phyloP scores from a whole-genome alignment of 2,113 vertebrate species.

The Anhinga rufa region DNA sequence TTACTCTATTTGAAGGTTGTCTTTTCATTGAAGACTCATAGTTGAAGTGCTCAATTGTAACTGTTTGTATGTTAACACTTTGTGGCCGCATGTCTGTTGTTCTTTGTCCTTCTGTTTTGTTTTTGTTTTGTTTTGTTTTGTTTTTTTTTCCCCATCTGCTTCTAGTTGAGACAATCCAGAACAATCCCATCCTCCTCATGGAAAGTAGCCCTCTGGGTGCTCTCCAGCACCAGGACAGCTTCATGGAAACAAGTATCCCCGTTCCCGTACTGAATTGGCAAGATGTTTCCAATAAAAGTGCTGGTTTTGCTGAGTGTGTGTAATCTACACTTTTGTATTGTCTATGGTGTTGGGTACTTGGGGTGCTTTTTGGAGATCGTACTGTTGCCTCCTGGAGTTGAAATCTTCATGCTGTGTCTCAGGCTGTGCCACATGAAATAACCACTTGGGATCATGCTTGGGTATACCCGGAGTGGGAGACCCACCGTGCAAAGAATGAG shows the following conservation, averaged over 20 bases:
- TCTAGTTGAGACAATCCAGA: slow-evolving; percentile 94
- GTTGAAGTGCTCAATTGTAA: slow-evolving; percentile 49
- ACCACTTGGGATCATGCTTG: not conserved
- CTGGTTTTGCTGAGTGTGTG: slow-evolving; percentile 89
- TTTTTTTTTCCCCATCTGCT: slow-evolving; percentile 60
- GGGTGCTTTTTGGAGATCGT: slow-evolving; percentile 25
- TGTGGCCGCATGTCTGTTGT: slow-evolving; percentile 77
- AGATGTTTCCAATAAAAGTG: slow-evolving; percentile 85
- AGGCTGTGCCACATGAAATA: not conserved
- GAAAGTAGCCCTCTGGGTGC: slow-evolving; percentile 77
- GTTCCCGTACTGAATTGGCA: slow-evolving; percentile 93
- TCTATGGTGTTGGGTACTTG: slow-evolving; percentile 20
- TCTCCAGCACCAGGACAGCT: slow-evolving; percentile 81
- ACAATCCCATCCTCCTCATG: slow-evolving; percentile 90
- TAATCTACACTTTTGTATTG: slow-evolving; percentile 75
- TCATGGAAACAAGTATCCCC: slow-evolving; percentile 94
- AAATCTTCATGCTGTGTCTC: slow-evolving; percentile 47
- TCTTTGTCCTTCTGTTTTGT: slow-evolving; percentile 65
- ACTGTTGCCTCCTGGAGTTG: slow-evolving; percentile 15
- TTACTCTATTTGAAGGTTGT: slow-evolving; percentile 19
- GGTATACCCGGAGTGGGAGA: not conserved
- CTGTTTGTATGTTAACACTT: slow-evolving; percentile 67
- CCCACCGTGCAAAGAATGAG: not conserved
- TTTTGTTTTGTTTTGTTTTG: not conserved
- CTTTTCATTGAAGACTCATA: slow-evolving; percentile 18